Conservation (phyloP, 1,140 invertebrate species). For the Vollenhovia emeryi region DNA sequence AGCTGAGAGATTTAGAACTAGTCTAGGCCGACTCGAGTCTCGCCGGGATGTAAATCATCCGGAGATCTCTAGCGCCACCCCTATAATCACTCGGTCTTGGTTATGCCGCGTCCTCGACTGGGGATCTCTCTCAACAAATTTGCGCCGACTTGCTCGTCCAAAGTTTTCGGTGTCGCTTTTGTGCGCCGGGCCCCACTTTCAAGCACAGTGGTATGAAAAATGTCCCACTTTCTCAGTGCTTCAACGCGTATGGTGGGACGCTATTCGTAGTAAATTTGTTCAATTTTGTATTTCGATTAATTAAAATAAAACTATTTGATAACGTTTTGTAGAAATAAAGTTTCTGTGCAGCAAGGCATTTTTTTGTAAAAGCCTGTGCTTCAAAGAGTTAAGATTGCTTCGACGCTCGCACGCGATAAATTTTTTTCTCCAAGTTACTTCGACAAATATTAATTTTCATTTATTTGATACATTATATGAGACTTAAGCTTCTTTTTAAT, state of each 20-base stretch:
- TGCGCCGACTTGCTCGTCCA: constrained; percentile 52
- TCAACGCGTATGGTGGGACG: too few relatives aligned
- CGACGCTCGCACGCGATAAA: neutral
- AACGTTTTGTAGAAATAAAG: too few relatives aligned
- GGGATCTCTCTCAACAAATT: constrained; percentile 59
- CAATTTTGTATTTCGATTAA: too few relatives aligned
- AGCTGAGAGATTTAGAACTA: constrained; percentile 66
- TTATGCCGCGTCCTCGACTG: constrained; percentile 70
- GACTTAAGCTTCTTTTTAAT: neutral
- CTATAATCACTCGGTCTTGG: constrained; percentile 71
- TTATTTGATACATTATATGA: neutral
- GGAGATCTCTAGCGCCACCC: constrained; percentile 73
- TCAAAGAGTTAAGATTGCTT: too few relatives aligned
- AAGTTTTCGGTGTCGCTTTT: constrained; percentile 38
- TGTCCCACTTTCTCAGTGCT: too few relatives aligned
- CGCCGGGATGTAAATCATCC: constrained; percentile 74
- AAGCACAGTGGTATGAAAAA: too few relatives aligned
- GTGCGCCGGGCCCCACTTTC: constrained; percentile 22
- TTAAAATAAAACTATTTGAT: too few relatives aligned
- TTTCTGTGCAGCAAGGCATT: too few relatives aligned
- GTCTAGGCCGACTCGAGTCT: constrained; percentile 55
- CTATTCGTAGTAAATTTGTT: too few relatives aligned
- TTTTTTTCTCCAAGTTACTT: neutral
- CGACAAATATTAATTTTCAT: neutral
- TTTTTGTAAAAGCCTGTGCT: too few relatives aligned